Evolutionary conservation across 2,113 vertebrate species (phyloP), one percentile per base, ranked within the genome.

Genomic region (Nerophis ophidion): DNA sequence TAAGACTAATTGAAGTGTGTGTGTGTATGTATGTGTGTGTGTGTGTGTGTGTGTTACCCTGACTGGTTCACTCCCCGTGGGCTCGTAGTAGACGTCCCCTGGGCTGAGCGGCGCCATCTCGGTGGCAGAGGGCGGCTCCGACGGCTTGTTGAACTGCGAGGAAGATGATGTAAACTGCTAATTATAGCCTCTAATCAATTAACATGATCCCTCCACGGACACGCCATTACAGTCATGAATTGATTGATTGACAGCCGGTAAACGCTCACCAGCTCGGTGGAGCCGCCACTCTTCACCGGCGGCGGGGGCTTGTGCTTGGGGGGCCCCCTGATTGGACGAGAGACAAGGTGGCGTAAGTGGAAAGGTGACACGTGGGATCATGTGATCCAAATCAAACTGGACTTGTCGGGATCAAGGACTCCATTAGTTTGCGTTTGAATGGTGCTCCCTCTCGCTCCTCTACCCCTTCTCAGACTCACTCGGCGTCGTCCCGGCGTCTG

Each of bases 271-370:
- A 88, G 87, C 70, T 91, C 90, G 0, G 70, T 84, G 0, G 91
- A 90, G 53, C 90, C 89, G 65, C 84, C 65, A 9, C 86, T 84
- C 66, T 90, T 86, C 73, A 89, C 79, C 0, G 93, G 93, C 1
- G 92, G 90, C 1, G 93, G 92, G 0, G 93, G 92, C 76, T 93
- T 93, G 85, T 95, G 91, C 19, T 91, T 92, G 0, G 93, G 93
- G 0, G 92, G 93, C 0, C 79, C 92, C 11, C 93, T 95, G 86
- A 62, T 68, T 61, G 68, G 74, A 61, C 44, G 57, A 64, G 57
- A 65, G 44, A 74, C 44, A 66, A 56, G 40, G 16, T 8, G 12
- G n/a, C 26, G 26, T 26, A 26, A 26, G 26, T 26, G 12, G 10
- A 44, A 44, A 11, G 2, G 40, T 44, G 10, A 44, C 10, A 44